Percentiles rank a stretch among this genome's conserved stretches.
phyloP scores from a whole-genome alignment of 1,140 invertebrate species.

The Microplitis mediator region DNA sequence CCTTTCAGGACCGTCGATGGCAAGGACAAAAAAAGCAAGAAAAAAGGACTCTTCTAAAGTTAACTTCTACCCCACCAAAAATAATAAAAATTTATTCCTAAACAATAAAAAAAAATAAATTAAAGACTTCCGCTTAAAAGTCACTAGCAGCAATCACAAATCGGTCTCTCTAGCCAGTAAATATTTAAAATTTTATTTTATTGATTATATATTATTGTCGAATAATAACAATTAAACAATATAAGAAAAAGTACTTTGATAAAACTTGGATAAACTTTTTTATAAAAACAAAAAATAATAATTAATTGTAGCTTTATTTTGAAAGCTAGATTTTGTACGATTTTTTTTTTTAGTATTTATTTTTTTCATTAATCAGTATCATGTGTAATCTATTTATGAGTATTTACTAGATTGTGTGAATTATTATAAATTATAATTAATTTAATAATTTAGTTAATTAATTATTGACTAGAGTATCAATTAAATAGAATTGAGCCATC shows the following conservation, averaged over 20 bases:
- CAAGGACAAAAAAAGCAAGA: slow-evolving; percentile 68
- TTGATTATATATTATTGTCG: too few relatives aligned
- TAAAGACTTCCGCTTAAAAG: not conserved
- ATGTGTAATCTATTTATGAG: too few relatives aligned
- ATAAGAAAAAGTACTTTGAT: not conserved
- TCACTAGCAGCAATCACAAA: not conserved
- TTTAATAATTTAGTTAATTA: too few relatives aligned
- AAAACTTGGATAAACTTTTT: not conserved
- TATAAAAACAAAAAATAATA: not conserved
- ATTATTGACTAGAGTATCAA: too few relatives aligned
- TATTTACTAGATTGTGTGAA: too few relatives aligned
- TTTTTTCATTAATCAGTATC: too few relatives aligned
- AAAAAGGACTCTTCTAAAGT: slow-evolving; percentile 66
- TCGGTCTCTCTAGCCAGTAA: not conserved
- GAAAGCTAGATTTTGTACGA: too few relatives aligned
- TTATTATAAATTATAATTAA: too few relatives aligned
- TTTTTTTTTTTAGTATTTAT: too few relatives aligned
- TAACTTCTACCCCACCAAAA: slow-evolving; percentile 24
- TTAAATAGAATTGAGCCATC: not conserved
- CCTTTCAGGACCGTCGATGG: slow-evolving; percentile 65
- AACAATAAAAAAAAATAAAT: not conserved
- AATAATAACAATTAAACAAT: too few relatives aligned
- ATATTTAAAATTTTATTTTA: not conserved
- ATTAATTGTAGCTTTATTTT: not conserved
- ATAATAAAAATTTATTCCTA: not conserved